phyloP scores from a whole-genome alignment of 2,888 invertebrate genomes.

The Plebejus melissa region DNA sequence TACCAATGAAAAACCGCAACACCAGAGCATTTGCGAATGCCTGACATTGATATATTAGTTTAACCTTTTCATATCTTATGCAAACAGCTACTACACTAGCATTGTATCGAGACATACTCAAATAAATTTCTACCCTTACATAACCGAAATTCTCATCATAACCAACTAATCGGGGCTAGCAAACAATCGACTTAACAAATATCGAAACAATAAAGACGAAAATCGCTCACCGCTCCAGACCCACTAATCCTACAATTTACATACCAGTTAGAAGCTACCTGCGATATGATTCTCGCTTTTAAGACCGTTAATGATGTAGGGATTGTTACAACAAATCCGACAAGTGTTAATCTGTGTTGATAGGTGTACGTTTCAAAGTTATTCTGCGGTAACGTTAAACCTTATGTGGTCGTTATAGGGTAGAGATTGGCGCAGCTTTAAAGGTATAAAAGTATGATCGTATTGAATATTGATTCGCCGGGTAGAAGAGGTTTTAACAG shows the following conservation, averaged over 20 bases:
- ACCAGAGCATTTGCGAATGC: background rate
- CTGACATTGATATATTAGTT: background rate
- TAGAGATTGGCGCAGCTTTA: background rate
- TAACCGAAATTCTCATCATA: background rate
- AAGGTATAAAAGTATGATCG: background rate
- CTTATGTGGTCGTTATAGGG: background rate
- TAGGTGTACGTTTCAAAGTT: constrained; percentile 28
- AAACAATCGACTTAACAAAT: background rate
- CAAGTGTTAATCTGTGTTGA: constrained; percentile 33
- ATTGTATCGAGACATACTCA: background rate
- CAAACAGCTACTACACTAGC: background rate
- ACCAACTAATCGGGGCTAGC: background rate
- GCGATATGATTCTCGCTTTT: constrained; percentile 36
- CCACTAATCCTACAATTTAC: constrained; percentile 33
- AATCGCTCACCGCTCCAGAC: constrained; percentile 30
- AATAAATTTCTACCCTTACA: constrained; percentile 11
- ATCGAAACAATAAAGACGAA: constrained; percentile 15
- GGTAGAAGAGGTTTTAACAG: constrained; percentile 39
- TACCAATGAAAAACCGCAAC: no score
- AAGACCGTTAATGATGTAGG: constrained; percentile 34
- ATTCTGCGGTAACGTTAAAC: background rate
- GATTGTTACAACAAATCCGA: constrained; percentile 33
- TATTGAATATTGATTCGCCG: constrained; percentile 31
- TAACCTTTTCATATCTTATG: background rate
- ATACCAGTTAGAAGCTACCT: constrained; percentile 34